Base-by-base conservation (phyloP, 2,888 invertebrate species). In the Galeruca laticollis region DNA sequence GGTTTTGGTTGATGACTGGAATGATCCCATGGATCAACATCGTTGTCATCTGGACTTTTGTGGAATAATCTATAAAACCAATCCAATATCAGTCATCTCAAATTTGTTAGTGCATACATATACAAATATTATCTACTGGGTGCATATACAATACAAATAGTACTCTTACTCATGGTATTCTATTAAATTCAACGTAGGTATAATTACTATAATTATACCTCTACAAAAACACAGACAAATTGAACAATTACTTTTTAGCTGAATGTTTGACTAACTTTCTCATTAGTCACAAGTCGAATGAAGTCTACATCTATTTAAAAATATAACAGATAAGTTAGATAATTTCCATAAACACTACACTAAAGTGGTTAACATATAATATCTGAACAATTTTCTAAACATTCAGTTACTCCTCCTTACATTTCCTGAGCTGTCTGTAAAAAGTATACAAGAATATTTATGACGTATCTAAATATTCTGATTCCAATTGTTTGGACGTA, bases 1-100 rank as follows among this genome's bases (percentile, higher is more conserved):
- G 76, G 74, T 72, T 79, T 77, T 61, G 75, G 79, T 35, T 74
- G 76, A 59, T 73, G 75, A 40, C 67, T 71, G 21, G 67, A 86
- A 47, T 88, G 83, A 10, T 91, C 91, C 90, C 91, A 91, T 37
- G 89, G 82, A 75, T 89, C 88, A 76, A 91, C 88, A 73, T 90
- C 91, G 73, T 89, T 89, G 33, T 86, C 88, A 56, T 82, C 71
- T 10, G 77, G 76, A 31, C 71, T 71, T 11, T 71, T 71, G 35
- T 57, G 37, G 49, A 51, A 51, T 8, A 66, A 37, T n/a, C 66
- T 66, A 51, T 20, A 51, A 20, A 47, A 11, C 4, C 2, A 5
- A 26, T 9, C 21, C 0, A 52, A 52, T 13, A 26, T 26, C 11
- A 26, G 8, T 18, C 8, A 47, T 15, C 1, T 51, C 21, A 3